Evolutionary conservation across 2,888 invertebrate genomes (phyloP).

Genomic region (Euzophera pinguis): DNA sequence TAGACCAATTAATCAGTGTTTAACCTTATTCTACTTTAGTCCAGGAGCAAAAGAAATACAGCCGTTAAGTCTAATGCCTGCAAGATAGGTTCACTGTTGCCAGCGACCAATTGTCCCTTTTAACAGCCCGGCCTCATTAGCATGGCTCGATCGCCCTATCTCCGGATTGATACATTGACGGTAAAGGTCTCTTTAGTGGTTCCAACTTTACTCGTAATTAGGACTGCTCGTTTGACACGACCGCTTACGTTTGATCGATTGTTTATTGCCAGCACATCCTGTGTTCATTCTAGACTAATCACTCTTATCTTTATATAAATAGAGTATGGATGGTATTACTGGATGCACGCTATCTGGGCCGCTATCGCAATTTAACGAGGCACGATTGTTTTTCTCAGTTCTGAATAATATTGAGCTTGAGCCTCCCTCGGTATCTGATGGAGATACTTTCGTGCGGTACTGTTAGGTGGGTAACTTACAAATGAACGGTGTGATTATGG

Average conservation of each 20-base stretch:
- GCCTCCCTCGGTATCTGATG: conserved; percentile 68
- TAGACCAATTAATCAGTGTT: conserved; percentile 56
- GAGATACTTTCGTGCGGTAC: conserved; percentile 72
- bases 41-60: conserved; percentile 53
- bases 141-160: conserved; percentile 62
- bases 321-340: conserved; percentile 26
- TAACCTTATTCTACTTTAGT: conserved; percentile 45
- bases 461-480: conserved; percentile 71
- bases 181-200: conserved; percentile 56
- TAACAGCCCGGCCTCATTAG: conserved; percentile 66
- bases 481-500: conserved; percentile 77
- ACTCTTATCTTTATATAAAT: background rate
- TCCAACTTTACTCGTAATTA: conserved; percentile 54
- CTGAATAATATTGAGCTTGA: conserved; percentile 77
- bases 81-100: conserved; percentile 58
- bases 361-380: conserved; percentile 75
- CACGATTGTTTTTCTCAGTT: conserved; percentile 78
- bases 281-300: conserved; percentile 14
- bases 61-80: conserved; percentile 56
- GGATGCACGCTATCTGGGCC: conserved; percentile 61
- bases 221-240: conserved; percentile 36
- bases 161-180: conserved; percentile 69
- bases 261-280: conserved; percentile 14
- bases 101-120: conserved; percentile 65
- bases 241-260: conserved; percentile 43